Conservation (phyloP, 2,113 vertebrate species). For the Junco hyemalis region DNA sequence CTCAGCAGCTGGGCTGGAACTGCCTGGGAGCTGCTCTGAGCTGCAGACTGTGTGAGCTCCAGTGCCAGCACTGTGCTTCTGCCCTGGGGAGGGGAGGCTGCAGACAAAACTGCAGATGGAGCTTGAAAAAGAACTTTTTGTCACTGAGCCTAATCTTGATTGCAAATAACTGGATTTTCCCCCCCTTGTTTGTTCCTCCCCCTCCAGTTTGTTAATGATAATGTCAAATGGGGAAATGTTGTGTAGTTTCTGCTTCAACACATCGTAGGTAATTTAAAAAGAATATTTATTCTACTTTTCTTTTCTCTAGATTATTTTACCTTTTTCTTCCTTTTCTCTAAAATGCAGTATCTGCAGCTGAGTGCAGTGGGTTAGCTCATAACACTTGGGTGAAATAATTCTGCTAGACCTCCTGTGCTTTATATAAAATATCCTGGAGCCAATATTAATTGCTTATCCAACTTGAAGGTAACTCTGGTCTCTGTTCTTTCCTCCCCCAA, state of each 20-base stretch:
- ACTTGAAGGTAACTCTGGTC: background rate
- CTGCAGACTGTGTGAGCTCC: background rate
- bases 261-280: background rate
- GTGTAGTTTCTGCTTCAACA: background rate
- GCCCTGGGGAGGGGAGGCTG: background rate
- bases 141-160: background rate
- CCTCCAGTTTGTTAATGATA: accelerated
- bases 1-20: background rate
- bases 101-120: background rate
- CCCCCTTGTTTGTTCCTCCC: accelerated
- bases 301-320: background rate
- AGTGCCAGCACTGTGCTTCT: background rate
- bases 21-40: background rate
- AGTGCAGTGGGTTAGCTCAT: background rate
- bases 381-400: background rate
- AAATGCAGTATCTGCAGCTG: background rate
- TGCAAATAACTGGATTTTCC: background rate
- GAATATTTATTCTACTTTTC: background rate
- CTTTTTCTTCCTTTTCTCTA: background rate
- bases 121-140: background rate
- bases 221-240: background rate
- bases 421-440: background rate
- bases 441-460: background rate
- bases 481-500: background rate
- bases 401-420: background rate